A percentile compares a stretch with the other conserved stretches of the same genome.
Evolutionary conservation across 2,888 invertebrate species (phyloP).

Genomic region (Agrochola lychnidis): DNA sequence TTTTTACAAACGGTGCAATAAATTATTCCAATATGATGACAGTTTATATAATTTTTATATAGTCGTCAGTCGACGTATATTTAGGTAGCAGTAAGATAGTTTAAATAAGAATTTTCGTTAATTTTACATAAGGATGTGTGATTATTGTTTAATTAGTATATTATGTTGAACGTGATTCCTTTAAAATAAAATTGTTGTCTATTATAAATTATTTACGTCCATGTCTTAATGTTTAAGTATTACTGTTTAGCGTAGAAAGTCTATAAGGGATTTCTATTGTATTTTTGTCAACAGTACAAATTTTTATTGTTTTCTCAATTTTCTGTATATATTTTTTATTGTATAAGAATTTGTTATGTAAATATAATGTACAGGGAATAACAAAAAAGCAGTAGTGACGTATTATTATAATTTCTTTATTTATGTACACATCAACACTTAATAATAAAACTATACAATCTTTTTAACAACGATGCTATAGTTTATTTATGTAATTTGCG

Average conservation of each 20-base stretch:
- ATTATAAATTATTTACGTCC: slow-evolving; percentile 58
- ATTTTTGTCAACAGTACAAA: slow-evolving; percentile 61
- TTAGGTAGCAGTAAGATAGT: slow-evolving; percentile 49
- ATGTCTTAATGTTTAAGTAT: slow-evolving; percentile 56
- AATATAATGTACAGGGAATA: slow-evolving; percentile 71
- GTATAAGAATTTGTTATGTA: slow-evolving; percentile 41
- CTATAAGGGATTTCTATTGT: slow-evolving; percentile 32
- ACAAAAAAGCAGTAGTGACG: slow-evolving; percentile 68
- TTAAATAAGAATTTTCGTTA: slow-evolving; percentile 44
- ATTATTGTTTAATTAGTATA: slow-evolving; percentile 35
- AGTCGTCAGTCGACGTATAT: slow-evolving; percentile 51
- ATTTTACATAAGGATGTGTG: slow-evolving; percentile 34
- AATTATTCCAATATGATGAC: slow-evolving; percentile 34
- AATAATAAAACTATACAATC: slow-evolving; percentile 71
- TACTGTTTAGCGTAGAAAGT: slow-evolving; percentile 51
- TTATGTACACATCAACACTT: slow-evolving; percentile 87
- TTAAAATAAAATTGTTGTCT: slow-evolving; percentile 50
- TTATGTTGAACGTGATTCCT: slow-evolving; percentile 46
- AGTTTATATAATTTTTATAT: slow-evolving; percentile 40
- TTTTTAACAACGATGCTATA: slow-evolving; percentile 68
- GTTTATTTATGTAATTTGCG: slow-evolving; percentile 58
- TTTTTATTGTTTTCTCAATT: slow-evolving; percentile 33
- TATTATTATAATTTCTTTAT: slow-evolving; percentile 76
- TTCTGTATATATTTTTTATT: slow-evolving; percentile 36
- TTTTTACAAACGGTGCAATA: slow-evolving; percentile 35